These are phyloP conservation scores for Anoplophora glabripennis DNA, from an alignment of 1,140 invertebrate species.

Conservation along the genomic window DNA sequence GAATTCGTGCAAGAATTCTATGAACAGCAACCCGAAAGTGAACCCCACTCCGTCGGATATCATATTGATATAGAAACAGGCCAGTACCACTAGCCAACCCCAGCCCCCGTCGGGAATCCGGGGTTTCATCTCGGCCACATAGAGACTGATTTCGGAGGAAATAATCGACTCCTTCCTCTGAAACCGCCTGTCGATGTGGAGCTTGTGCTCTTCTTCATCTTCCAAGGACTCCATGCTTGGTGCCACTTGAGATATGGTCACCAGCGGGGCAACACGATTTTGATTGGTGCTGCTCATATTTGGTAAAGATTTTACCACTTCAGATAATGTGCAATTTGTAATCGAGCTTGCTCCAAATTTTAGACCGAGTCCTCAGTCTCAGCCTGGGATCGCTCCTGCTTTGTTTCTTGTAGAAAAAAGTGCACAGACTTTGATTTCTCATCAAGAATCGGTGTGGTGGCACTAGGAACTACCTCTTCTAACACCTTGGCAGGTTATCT, in stretches of 20 bases:
- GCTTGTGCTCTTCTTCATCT: constrained; percentile 1
- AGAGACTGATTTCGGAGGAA: constrained; percentile 1
- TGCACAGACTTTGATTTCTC: no score
- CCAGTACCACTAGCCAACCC: constrained; percentile 86
- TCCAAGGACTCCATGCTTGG: not conserved
- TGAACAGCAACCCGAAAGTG: constrained; percentile 86
- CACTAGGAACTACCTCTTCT: no score
- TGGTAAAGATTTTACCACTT: no score
- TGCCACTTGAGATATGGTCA: not conserved
- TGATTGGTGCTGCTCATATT: no score
- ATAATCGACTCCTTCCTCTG: constrained; percentile 8
- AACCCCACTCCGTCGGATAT: constrained; percentile 96
- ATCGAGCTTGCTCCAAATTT: no score
- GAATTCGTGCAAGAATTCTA: constrained; percentile 85
- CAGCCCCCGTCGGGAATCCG: constrained; percentile 70
- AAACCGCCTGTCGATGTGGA: not conserved
- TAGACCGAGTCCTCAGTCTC: no score
- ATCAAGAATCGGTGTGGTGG: no score
- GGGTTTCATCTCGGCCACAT: constrained; percentile 44
- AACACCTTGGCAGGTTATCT: no score
- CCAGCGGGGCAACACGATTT: not conserved
- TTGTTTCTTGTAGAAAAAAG: no score
- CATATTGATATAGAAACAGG: constrained; percentile 82
- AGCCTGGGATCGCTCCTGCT: no score
- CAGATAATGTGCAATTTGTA: no score